These are phyloP conservation scores for Craniophora ligustri DNA, from an alignment of 2,888 invertebrate species.

Conservation along the genomic window DNA sequence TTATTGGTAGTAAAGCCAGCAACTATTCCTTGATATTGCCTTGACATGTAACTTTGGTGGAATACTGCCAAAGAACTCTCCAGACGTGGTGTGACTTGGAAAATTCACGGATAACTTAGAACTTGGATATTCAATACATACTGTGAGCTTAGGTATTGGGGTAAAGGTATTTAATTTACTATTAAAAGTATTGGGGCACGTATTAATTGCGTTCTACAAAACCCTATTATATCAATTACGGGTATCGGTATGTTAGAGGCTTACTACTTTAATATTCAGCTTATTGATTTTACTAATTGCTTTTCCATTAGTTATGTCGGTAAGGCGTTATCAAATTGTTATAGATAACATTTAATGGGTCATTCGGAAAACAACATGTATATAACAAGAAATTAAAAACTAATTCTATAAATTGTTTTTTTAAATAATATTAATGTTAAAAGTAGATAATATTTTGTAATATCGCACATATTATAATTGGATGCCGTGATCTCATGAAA, in stretches of 20 bases:
- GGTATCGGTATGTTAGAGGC: slow-evolving; percentile 5
- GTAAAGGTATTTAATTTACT: slow-evolving; percentile 19
- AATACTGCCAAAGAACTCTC: slow-evolving; percentile 45
- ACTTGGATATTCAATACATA: slow-evolving; percentile 16
- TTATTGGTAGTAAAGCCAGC: slow-evolving; percentile 49
- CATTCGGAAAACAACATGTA: too few relatives aligned
- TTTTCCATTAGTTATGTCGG: slow-evolving; percentile 1
- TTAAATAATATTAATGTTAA: too few relatives aligned
- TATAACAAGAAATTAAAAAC: too few relatives aligned
- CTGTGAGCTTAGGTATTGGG: too few relatives aligned
- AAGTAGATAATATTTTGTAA: too few relatives aligned
- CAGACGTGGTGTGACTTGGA: slow-evolving; percentile 16
- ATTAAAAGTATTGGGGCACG: slow-evolving; percentile 2
- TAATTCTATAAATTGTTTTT: too few relatives aligned
- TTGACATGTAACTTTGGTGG: slow-evolving; percentile 51
- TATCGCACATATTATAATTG: too few relatives aligned
- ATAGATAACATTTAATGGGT: too few relatives aligned
- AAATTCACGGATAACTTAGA: slow-evolving; percentile 1
- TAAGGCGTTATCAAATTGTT: not conserved
- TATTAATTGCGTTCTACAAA: slow-evolving; percentile 8
- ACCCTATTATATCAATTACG: slow-evolving; percentile 24
- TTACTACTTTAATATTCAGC: slow-evolving; percentile 8
- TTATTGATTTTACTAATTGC: slow-evolving; percentile 17
- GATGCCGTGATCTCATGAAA: too few relatives aligned
- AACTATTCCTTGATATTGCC: slow-evolving; percentile 39